Evolutionary conservation across 23 tunicate genomes (phyloP).

Genomic region (Styela plicata): DNA sequence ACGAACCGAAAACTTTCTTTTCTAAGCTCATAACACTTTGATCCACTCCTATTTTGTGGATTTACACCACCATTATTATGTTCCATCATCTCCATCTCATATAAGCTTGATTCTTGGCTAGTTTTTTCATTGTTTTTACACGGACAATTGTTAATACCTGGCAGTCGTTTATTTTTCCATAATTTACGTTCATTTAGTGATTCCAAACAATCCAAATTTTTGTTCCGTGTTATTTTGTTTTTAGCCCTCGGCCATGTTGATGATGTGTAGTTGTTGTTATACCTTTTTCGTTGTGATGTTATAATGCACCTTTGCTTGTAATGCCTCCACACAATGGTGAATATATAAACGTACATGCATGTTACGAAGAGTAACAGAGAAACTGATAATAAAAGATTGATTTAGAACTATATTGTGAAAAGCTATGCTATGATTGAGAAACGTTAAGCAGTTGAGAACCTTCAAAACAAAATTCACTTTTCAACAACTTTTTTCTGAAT

Average conservation of each 20-base stretch:
- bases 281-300: background rate
- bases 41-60: background rate
- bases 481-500: too few relatives aligned
- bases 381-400: slow-evolving; percentile 1
- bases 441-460: too few relatives aligned
- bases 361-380: slow-evolving; percentile 6
- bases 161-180: too few relatives aligned
- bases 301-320: background rate
- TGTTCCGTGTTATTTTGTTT: too few relatives aligned
- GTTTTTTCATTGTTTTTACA: background rate
- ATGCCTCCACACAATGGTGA: slow-evolving; percentile 22
- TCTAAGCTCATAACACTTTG: slow-evolving; percentile 11
- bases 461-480: too few relatives aligned
- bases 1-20: slow-evolving; percentile 36
- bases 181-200: too few relatives aligned
- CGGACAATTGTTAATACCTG: background rate
- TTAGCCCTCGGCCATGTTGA: background rate
- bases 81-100: background rate
- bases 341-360: slow-evolving; percentile 28
- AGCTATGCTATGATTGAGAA: background rate
- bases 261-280: background rate
- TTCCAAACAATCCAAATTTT: too few relatives aligned
- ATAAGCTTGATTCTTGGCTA: slow-evolving; percentile 1
- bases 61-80: background rate
- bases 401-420: background rate